Conservation (phyloP, 2,888 invertebrate species). For the Nomada fabriciana region DNA sequence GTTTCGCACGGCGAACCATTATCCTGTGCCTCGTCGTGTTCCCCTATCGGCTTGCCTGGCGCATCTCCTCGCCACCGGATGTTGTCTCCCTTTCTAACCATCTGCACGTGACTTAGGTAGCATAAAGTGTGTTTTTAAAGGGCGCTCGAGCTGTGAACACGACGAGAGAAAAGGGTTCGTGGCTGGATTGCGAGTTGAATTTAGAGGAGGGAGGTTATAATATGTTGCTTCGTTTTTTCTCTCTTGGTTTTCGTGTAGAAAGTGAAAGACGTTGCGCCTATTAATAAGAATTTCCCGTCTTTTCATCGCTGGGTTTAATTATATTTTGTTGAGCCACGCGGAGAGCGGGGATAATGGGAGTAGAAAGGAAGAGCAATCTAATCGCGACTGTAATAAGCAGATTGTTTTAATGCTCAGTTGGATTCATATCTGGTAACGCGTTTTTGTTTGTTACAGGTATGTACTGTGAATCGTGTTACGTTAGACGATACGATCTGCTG, state of each 20-base stretch:
- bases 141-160: constrained; percentile 36
- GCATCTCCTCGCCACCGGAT: constrained; percentile 56
- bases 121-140: constrained; percentile 33
- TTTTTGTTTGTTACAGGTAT: constrained; percentile 42
- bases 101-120: constrained; percentile 49
- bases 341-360: neutral
- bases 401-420: neutral
- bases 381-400: constrained; percentile 1
- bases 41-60: constrained; percentile 22
- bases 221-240: neutral
- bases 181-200: constrained; percentile 4
- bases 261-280: neutral
- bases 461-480: constrained; percentile 6
- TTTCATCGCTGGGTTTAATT: neutral
- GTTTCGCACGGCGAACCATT: constrained; percentile 22
- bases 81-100: constrained; percentile 40
- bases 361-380: neutral
- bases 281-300: neutral
- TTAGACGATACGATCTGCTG: constrained; percentile 13
- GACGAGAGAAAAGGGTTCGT: constrained; percentile 4
- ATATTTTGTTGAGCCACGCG: too few relatives aligned
- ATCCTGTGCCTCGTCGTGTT: constrained; percentile 40
- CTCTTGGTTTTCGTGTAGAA: neutral
- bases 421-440: constrained; percentile 3
- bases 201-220: constrained; percentile 7